Evolutionary conservation across 2,113 vertebrate genomes (phyloP).

Genomic region (Stegostoma tigrinum): DNA sequence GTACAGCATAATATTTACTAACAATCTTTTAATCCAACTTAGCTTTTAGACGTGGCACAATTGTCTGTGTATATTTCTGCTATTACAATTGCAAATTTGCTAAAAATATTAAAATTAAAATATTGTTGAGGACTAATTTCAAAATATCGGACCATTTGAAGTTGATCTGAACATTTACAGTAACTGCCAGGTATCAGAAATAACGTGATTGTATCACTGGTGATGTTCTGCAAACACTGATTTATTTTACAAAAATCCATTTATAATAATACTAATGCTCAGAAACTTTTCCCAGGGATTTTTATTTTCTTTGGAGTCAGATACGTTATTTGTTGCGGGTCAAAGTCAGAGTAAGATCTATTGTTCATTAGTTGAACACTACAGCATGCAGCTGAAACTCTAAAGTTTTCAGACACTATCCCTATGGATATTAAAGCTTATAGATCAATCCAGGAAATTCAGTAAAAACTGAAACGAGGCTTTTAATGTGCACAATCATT

Average conservation of each 20-base stretch:
- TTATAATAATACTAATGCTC: no score
- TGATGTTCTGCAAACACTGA: no score
- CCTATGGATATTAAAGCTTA: background rate
- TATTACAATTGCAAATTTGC: no score
- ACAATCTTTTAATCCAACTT: background rate
- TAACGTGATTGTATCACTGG: no score
- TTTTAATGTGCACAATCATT: background rate
- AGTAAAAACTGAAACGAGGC: background rate
- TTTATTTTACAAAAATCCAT: no score
- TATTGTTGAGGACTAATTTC: no score
- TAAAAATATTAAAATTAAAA: no score
- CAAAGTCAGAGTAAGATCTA: background rate
- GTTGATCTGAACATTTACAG: no score
- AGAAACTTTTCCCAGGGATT: background rate
- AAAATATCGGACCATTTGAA: no score
- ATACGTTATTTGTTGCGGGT: background rate
- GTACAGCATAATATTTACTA: background rate
- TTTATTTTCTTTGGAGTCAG: background rate
- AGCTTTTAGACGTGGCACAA: no score
- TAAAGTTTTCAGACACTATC: background rate
- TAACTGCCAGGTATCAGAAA: no score
- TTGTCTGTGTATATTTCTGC: no score
- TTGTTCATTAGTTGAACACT: background rate
- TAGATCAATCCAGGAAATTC: background rate
- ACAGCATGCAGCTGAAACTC: background rate